Base-by-base conservation (phyloP, 2,888 invertebrate genomes). In the Lypha dubia region DNA sequence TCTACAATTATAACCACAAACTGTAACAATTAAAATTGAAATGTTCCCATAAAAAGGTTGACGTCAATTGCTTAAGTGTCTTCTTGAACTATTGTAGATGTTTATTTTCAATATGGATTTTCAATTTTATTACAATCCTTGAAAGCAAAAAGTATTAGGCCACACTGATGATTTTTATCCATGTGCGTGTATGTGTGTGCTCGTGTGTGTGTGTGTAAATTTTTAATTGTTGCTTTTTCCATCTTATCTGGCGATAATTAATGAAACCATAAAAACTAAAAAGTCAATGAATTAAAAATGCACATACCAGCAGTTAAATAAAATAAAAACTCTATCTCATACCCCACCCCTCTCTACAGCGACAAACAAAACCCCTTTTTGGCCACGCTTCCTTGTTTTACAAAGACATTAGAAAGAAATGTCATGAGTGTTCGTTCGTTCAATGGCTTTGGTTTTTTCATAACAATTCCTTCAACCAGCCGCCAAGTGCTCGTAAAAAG, bases 211-310 rank as follows among this genome's bases (percentile, higher is more conserved):
- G 51, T 24, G 1, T 53, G 0, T 46, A 15, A 8, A 8, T 58
- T 65, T 65, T 71, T 58, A 49, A 38, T 63, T 56, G 53, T 73
- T 79, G 71, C 24, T 71, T 86, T 32, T 80, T 86, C 88, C 73
- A 74, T 84, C 77, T 75, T 84, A 84, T 84, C 84, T 81, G 84
- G 74, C 81, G 81, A 79, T 90, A 90, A 90, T 90, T 90, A 90
- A 90, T 89, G 90, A 90, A 90, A 88, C 90, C 90, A 90, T 90
- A 90, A 90, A 90, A 90, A 89, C 89, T 88, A 90, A 89, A 84
- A 84, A 90, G 87, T 88, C 90, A 90, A 90, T 90, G 90, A 90
- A 90, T 90, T 90, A 90, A 90, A 90, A 90, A 90, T 90, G 89
- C 89, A 89, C 86, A 87, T 86, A 84, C 84, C 65, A 76, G 20